These are phyloP conservation scores for Motacilla alba DNA, from an alignment of 2,113 vertebrate species.

Conservation along the genomic window DNA sequence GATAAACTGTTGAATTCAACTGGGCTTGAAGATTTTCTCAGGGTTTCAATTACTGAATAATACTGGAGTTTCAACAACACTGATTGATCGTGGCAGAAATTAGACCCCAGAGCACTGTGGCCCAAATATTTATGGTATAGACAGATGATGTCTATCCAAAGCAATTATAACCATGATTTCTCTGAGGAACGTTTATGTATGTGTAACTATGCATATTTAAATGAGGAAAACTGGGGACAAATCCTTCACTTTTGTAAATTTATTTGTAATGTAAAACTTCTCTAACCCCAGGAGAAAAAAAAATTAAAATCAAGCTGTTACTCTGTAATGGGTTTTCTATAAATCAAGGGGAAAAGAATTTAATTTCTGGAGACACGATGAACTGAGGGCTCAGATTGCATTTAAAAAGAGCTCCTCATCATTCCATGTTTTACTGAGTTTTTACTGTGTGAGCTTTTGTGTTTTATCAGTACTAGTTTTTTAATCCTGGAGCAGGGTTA, in stretches of 20 bases:
- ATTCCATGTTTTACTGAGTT: not conserved
- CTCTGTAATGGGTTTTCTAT: not conserved
- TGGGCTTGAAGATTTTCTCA: not conserved
- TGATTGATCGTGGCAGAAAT: not conserved
- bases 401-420: not conserved
- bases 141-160: not conserved
- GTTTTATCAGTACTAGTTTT: not conserved
- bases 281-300: not conserved
- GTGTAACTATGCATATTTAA: not conserved
- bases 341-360: not conserved
- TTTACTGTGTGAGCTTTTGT: not conserved
- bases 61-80: not conserved
- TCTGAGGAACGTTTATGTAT: not conserved
- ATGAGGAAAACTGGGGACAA: not conserved
- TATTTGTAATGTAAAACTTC: not conserved
- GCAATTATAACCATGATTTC: not conserved
- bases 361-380: not conserved
- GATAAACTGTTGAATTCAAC: not conserved
- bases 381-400: not conserved
- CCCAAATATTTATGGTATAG: not conserved
- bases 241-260: not conserved
- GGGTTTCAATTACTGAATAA: conserved; percentile 6
- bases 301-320: not conserved
- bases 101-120: not conserved
- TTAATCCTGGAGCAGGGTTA: not conserved